Evolutionary conservation across 2,797 vertebrate genomes (phyloP).

Genomic region (Leucoraja ocellata): DNA sequence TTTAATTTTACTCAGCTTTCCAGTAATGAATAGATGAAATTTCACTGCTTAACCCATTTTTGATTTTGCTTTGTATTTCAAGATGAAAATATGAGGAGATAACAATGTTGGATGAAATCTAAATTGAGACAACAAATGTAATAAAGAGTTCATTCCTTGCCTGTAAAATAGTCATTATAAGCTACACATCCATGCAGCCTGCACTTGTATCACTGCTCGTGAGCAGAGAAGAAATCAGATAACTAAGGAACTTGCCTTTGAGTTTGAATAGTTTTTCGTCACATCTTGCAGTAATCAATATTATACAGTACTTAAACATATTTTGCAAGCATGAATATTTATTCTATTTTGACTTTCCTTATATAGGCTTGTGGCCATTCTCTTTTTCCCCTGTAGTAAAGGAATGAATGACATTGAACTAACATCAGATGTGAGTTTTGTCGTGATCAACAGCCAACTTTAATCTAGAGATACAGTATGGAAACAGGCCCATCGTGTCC

Average conservation of each 20-base stretch:
- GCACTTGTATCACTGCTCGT: background rate
- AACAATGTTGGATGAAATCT: background rate
- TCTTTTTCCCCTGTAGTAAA: too few relatives aligned
- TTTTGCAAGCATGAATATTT: background rate
- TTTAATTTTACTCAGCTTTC: background rate
- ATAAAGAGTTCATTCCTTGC: background rate
- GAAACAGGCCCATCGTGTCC: too few relatives aligned
- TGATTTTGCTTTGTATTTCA: background rate
- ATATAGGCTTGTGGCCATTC: background rate
- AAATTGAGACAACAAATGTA: background rate
- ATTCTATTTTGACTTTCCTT: background rate
- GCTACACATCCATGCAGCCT: background rate
- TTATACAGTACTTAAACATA: background rate
- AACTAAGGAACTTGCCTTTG: background rate
- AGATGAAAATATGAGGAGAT: background rate
- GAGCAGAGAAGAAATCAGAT: background rate
- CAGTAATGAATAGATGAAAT: background rate
- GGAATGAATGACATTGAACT: too few relatives aligned
- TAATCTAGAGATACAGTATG: too few relatives aligned
- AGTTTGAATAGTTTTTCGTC: background rate
- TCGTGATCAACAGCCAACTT: background rate
- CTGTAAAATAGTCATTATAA: background rate
- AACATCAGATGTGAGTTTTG: background rate
- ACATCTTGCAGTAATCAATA: background rate
- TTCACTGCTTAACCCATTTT: background rate